Base-by-base conservation (phyloP, 1,140 invertebrate species). In the Drosophila saltans region DNA sequence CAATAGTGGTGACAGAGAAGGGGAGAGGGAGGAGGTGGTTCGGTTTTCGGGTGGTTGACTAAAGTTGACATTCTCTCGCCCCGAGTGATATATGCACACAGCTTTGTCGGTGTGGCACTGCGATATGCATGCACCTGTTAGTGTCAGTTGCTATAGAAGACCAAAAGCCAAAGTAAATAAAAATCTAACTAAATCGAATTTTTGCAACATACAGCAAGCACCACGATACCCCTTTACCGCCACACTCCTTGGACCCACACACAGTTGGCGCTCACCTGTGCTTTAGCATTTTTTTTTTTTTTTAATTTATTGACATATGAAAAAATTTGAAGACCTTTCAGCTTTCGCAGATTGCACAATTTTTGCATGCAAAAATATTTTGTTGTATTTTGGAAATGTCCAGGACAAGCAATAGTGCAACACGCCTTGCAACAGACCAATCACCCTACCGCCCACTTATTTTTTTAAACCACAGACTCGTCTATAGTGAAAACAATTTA, bases 181-280 rank as follows among this genome's bases (percentile, higher is more conserved):
- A 81, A 86, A 86, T 66, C 55, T 65, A 70, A 74, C 61, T 73
- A 79, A 81, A 86, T 86, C 80, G 68, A 74, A 77, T 82, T 76
- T 76, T 72, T 59, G 62, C 66, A 75, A 59, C 71, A 85, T 64
- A 78, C 28, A 30, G 28, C 8, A 3, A 11, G 30, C 48, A 40
- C 3, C 40, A 58, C 26, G 21, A 26, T 26, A 24, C 45, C 33
- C 33, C 33, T 6, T 36, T 6, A 3, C 4, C 28, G 4, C 28
- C 28, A 2, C 33, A 36, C 33, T 7, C 33, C 33, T 1, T 36
- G 6, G 3, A 36, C 33, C 3, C 33, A 36, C 33, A 24, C 45
- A 8, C 45, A 52, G 21, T 52, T 26, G 45, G 45, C 45, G 45
- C 24, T 24, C 45, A 48, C 21, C 45, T 52, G 45, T 52, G 16